Evolutionary conservation across 2,797 vertebrate genomes (phyloP).

Genomic region (Buceros bicornis): DNA sequence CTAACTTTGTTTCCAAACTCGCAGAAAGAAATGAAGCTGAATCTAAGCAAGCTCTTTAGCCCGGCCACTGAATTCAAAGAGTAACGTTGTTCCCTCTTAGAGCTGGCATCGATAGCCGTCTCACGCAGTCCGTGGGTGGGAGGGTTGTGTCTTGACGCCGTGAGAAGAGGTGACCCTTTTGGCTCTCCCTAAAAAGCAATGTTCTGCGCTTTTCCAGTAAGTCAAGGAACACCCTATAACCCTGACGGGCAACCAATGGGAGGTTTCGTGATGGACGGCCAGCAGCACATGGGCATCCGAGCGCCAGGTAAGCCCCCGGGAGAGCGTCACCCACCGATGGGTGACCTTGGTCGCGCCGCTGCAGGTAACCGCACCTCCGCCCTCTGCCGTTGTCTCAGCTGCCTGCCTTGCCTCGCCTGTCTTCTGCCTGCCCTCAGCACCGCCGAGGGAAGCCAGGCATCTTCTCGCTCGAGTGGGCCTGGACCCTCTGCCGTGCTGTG

Average conservation of each 20-base stretch:
- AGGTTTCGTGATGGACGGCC: constrained; percentile 99
- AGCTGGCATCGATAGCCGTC: rapidly evolving
- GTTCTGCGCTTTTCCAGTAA: constrained; percentile 90
- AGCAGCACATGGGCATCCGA: constrained; percentile 99
- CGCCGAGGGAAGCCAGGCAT: constrained; percentile 64
- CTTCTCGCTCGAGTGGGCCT: constrained; percentile 60
- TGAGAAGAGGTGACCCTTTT: neutral
- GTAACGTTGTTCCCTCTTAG: neutral
- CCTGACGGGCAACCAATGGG: constrained; percentile 99
- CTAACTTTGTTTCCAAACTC: constrained; percentile 32
- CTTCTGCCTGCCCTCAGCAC: constrained; percentile 76
- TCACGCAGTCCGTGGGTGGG: neutral
- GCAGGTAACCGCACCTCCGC: constrained; percentile 79
- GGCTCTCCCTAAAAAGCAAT: constrained; percentile 48
- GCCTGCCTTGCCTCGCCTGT: constrained; percentile 81
- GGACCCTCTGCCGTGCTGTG: constrained; percentile 67
- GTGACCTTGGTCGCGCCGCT: neutral
- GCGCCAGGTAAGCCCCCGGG: constrained; percentile 91
- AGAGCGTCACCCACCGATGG: neutral
- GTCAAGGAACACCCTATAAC: constrained; percentile 99
- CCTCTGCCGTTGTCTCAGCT: constrained; percentile 61
- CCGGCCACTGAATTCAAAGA: rapidly evolving
- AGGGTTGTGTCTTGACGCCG: neutral
- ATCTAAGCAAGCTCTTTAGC: neutral
- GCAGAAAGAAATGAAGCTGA: neutral